Evolutionary conservation across 2,797 vertebrate species (phyloP).

Genomic region (Phrynocephalus vlangalii): DNA sequence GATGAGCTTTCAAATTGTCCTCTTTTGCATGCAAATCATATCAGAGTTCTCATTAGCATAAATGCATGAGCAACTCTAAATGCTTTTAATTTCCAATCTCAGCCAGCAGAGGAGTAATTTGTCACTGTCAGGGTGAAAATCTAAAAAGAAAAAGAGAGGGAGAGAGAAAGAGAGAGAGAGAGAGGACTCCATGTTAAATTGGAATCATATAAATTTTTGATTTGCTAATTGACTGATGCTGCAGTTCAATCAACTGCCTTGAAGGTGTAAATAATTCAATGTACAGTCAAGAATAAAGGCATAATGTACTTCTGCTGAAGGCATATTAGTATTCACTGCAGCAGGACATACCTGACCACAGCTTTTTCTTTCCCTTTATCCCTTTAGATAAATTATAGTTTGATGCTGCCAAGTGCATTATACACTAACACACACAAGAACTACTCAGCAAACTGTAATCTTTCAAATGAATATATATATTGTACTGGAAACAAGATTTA

Average conservation of each 20-base stretch:
- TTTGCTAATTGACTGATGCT: constrained; percentile 99
- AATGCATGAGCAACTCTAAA: constrained; percentile 99
- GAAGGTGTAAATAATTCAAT: constrained; percentile 98
- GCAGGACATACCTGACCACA: constrained; percentile 82
- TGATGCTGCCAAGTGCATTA: constrained; percentile 54
- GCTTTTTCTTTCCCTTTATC: constrained; percentile 53
- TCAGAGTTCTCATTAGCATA: constrained; percentile 99
- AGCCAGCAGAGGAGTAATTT: constrained; percentile 99
- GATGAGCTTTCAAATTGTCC: constrained; percentile 95
- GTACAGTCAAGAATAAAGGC: constrained; percentile 85
- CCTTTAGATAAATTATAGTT: constrained; percentile 70
- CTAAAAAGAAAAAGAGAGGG: constrained; percentile 89
- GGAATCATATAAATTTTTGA: constrained; percentile 99
- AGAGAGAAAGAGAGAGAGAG: constrained; percentile 79
- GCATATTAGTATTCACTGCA: constrained; percentile 77
- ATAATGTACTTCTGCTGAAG: constrained; percentile 80
- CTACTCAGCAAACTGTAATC: constrained; percentile 44
- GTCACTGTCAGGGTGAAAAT: constrained; percentile 99
- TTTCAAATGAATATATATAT: constrained; percentile 58
- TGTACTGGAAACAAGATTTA: constrained; percentile 49
- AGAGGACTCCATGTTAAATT: constrained; percentile 95
- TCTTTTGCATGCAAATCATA: constrained; percentile 99
- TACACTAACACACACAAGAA: constrained; percentile 62
- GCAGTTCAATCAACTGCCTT: constrained; percentile 96
- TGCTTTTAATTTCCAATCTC: constrained; percentile 99